Conservation (phyloP, 2,113 vertebrate species). For the Bujurquina vittata region DNA sequence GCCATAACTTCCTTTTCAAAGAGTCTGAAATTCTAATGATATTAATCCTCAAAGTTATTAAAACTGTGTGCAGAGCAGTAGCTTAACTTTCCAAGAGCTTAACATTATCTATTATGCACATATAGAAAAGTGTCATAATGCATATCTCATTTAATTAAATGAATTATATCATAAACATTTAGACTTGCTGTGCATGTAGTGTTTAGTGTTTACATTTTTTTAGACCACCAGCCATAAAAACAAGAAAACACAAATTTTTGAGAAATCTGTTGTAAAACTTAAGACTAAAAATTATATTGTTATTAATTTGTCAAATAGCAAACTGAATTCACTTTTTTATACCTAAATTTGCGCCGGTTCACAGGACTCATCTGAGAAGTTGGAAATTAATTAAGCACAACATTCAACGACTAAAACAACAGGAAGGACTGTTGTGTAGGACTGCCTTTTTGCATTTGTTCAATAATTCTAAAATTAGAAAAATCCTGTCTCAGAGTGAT, state of each 20-base stretch:
- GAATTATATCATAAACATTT: background rate
- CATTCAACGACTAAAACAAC: no score
- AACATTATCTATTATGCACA: slow-evolving; percentile 26
- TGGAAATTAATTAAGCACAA: background rate
- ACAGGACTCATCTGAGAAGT: background rate
- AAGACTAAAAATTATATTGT: background rate
- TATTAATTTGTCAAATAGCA: background rate
- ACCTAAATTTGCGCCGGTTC: background rate
- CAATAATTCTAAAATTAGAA: no score
- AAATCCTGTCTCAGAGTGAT: no score
- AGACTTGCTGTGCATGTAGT: background rate
- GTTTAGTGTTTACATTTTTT: no score
- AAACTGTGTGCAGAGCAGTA: slow-evolving; percentile 40
- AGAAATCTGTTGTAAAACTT: background rate
- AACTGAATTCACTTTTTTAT: background rate
- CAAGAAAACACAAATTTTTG: background rate
- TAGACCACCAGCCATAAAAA: background rate
- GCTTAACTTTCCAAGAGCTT: slow-evolving; percentile 59
- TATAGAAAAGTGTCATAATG: slow-evolving; percentile 16
- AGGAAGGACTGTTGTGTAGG: no score
- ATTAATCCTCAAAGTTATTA: slow-evolving; percentile 72
- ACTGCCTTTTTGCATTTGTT: no score
- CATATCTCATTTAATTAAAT: slow-evolving; percentile 22
- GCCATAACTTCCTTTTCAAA: slow-evolving; percentile 47
- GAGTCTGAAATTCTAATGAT: slow-evolving; percentile 57